Percentiles rank a stretch among this genome's conserved stretches.
These are phyloP conservation scores for Maccullochella peelii DNA, from an alignment of 2,113 vertebrate genomes.

Conservation along the genomic window DNA sequence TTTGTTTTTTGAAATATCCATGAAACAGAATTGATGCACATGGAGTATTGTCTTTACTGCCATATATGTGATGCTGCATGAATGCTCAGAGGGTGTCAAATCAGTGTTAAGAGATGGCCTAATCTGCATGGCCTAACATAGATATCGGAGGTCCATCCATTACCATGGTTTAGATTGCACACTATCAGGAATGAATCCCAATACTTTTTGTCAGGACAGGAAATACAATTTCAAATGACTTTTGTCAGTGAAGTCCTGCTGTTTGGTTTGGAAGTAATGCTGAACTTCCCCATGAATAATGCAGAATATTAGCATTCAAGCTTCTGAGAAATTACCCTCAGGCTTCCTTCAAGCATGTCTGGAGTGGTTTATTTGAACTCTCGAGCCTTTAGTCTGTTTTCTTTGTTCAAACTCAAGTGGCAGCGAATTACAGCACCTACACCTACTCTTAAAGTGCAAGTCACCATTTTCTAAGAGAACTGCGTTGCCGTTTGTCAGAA, in stretches of 20 bases:
- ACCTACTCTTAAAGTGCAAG: not conserved
- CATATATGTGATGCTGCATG: not conserved
- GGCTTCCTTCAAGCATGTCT: slow-evolving; percentile 30
- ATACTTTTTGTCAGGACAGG: not conserved
- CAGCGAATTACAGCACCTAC: slow-evolving; percentile 18
- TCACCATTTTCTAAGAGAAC: not conserved
- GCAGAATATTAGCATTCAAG: slow-evolving; percentile 35
- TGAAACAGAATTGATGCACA: not conserved
- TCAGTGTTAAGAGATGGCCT: not conserved
- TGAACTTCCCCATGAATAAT: slow-evolving; percentile 56
- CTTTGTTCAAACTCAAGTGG: slow-evolving; percentile 51
- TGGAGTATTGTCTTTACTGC: not conserved
- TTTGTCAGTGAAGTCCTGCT: slow-evolving; percentile 13
- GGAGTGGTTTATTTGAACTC: slow-evolving; percentile 36
- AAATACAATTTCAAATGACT: slow-evolving; percentile 33
- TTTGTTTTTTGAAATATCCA: too few relatives aligned
- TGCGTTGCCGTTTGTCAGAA: slow-evolving; percentile 1
- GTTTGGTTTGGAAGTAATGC: slow-evolving; percentile 29
- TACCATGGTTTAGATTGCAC: not conserved
- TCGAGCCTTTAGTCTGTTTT: slow-evolving; percentile 13
- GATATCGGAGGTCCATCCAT: not conserved
- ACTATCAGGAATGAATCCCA: not conserved
- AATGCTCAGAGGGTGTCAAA: not conserved
- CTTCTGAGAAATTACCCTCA: slow-evolving; percentile 31
- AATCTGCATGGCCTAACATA: too few relatives aligned